Evolutionary conservation across 2,888 invertebrate genomes (phyloP), one percentile per base, ranked within the genome.

Genomic region (Plusia festucae): DNA sequence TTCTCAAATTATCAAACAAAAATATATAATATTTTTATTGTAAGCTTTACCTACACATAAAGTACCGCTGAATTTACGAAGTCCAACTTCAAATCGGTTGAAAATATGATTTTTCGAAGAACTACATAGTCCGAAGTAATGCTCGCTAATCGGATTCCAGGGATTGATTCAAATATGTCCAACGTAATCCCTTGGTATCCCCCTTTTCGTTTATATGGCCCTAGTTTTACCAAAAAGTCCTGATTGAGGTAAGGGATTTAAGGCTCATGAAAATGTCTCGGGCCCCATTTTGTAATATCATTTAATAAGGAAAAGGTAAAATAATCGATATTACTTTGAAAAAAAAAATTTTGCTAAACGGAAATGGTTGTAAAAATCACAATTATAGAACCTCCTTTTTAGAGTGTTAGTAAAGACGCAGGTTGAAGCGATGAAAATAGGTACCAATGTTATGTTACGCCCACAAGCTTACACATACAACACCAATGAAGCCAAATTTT

Each of bases 101-200:
- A 20, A 49, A 49, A 49, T 49, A 49, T 49, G 18, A 20, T 49
- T 49, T 20, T 49, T 20, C 20, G 9, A 49, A 49, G 46, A 20
- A 64, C 69, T 68, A 60, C 34, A 75, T 73, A 82, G 66, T 44
- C 65, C 73, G 51, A 70, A 78, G 74, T 78, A 78, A 69, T 62
- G 53, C 52, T 22, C 62, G 66, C 78, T 82, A 81, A 81, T 82
- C 79, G 79, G 77, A 81, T 84, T 79, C 60, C 53, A 57, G 70
- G 65, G 68, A 86, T 86, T 83, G 82, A 84, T 81, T 82, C 79
- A 70, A 81, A 82, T 78, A 81, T 82, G 80, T 75, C 71, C 64
- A 72, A 64, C 65, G 53, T 82, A 83, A 83, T 83, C 81, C 71
- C 51, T 40, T 15, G 15, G 60, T 53, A 65, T 62, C 18, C 61